Evolutionary conservation across 2,888 invertebrate species (phyloP).

Genomic region (Cremastinae sp.): DNA sequence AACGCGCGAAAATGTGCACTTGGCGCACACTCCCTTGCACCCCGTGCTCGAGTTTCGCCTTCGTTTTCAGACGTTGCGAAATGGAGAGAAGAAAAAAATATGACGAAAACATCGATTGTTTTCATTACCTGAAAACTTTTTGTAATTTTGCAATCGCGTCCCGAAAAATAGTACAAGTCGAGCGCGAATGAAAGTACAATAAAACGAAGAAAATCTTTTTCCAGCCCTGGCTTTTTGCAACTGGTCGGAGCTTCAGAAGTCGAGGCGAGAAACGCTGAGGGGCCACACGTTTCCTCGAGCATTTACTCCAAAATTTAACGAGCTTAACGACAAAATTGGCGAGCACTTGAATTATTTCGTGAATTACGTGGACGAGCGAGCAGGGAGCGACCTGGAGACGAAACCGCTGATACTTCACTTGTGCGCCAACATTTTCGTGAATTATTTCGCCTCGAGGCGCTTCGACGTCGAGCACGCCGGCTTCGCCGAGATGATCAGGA

Average conservation of each 20-base stretch:
- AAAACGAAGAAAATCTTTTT: slow-evolving; percentile 54
- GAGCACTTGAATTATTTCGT: slow-evolving; percentile 78
- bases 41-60: slow-evolving; percentile 6
- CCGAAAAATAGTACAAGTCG: too few relatives aligned
- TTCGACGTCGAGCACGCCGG: slow-evolving; percentile 80
- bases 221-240: slow-evolving; percentile 87
- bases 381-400: slow-evolving; percentile 74
- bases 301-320: slow-evolving; percentile 82
- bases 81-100: neutral
- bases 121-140: neutral
- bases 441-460: slow-evolving; percentile 83
- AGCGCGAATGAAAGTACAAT: too few relatives aligned
- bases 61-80: slow-evolving; percentile 23
- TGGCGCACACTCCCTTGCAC: slow-evolving; percentile 7
- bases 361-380: slow-evolving; percentile 68
- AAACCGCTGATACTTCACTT: slow-evolving; percentile 82
- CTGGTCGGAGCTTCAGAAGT: slow-evolving; percentile 85
- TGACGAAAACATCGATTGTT: neutral
- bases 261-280: slow-evolving; percentile 83
- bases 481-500: slow-evolving; percentile 82
- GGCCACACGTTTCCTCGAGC: slow-evolving; percentile 84
- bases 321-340: slow-evolving; percentile 81
- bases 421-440: slow-evolving; percentile 84
- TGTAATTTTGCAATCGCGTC: neutral
- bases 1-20: slow-evolving; percentile 33